Percentiles rank a stretch among this genome's conserved stretches.
Conservation (phyloP, 2,888 invertebrate species). For the Caenorhabditis sp. region DNA sequence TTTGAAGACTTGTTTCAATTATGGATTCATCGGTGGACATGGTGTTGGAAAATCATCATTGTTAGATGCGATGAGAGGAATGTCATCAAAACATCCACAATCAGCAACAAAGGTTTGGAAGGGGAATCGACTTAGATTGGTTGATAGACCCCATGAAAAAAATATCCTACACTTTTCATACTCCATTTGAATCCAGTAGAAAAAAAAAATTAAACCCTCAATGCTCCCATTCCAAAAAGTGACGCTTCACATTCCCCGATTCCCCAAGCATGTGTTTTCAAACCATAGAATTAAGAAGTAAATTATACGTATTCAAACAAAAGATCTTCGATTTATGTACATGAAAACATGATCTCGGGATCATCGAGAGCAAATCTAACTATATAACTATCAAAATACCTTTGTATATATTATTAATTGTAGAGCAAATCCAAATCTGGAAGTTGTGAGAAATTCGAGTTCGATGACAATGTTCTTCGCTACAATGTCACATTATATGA, state of each 20-base stretch:
- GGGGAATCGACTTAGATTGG: no score
- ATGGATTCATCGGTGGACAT: constrained; percentile 53
- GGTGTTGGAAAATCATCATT: constrained; percentile 53
- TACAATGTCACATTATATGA: constrained; percentile 57
- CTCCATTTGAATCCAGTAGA: no score
- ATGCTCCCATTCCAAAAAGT: no score
- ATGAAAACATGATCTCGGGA: no score
- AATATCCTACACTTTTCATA: no score
- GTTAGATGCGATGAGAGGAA: constrained; percentile 58
- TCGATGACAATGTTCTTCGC: constrained; percentile 52
- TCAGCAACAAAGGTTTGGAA: constrained; percentile 56
- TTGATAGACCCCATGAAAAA: no score
- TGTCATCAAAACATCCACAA: constrained; percentile 51
- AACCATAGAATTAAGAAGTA: neutral
- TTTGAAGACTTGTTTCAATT: constrained; percentile 52
- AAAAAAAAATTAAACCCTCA: no score
- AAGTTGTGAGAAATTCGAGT: constrained; percentile 51
- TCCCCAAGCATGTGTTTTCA: neutral
- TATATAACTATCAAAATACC: no score
- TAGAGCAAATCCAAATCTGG: constrained; percentile 27
- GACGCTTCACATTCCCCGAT: no score
- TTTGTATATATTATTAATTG: neutral
- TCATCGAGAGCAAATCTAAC: no score
- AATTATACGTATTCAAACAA: no score
- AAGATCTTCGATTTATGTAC: no score